These are phyloP conservation scores for Piezodorus guildinii DNA, from an alignment of 1,140 invertebrate genomes.

Conservation along the genomic window DNA sequence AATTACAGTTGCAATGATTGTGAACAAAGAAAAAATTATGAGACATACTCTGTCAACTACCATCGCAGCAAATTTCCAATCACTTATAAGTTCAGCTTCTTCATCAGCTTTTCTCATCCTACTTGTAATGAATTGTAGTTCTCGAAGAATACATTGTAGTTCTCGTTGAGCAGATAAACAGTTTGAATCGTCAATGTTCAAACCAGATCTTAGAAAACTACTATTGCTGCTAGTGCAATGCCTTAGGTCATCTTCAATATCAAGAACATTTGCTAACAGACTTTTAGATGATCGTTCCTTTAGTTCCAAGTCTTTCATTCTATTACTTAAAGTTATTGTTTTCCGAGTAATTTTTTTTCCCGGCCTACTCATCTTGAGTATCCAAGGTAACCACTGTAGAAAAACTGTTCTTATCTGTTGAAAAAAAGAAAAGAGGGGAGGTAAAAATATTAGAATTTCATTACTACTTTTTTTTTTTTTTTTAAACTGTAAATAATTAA, in stretches of 20 bases:
- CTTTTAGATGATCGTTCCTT: conserved; percentile 87
- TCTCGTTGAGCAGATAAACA: conserved; percentile 43
- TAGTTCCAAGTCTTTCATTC: conserved; percentile 80
- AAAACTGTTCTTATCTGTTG: conserved; percentile 79
- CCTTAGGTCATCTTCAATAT: conserved; percentile 89
- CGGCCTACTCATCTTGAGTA: conserved; percentile 85
- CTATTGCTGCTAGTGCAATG: conserved; percentile 38
- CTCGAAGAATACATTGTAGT: conserved; percentile 72
- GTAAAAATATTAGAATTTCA: too few species aligned
- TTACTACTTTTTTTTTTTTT: too few species aligned
- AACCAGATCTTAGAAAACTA: conserved; percentile 30
- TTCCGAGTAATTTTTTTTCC: conserved; percentile 87
- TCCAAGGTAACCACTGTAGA: conserved; percentile 92
- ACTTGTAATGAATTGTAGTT: conserved; percentile 87
- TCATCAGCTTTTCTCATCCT: conserved; percentile 83
- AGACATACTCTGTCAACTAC: conserved; percentile 96
- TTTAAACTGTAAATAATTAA: background rate
- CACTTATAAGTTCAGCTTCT: conserved; percentile 80
- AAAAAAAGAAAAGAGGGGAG: conserved; percentile 25
- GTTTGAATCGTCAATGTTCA: conserved; percentile 30
- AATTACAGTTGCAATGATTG: conserved; percentile 86
- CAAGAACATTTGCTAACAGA: conserved; percentile 82
- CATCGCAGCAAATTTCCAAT: conserved; percentile 99
- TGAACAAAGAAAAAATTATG: conserved; percentile 92
- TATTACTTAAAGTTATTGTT: conserved; percentile 73